Conservation (phyloP, 2,797 vertebrate species). For the Varecia variegata region DNA sequence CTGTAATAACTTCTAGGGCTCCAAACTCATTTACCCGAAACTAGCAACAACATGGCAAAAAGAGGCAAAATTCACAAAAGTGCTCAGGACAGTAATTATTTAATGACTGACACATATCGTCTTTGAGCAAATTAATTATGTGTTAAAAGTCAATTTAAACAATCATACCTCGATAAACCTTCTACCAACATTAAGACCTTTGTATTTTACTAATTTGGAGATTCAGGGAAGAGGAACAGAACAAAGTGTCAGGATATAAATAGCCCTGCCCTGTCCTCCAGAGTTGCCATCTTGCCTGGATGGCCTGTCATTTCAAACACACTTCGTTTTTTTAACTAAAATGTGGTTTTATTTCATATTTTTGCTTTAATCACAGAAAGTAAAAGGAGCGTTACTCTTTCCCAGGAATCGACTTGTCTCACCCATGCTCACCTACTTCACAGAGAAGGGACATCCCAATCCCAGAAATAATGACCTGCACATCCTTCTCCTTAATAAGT, state of each 20-base stretch:
- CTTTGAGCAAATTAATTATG: neutral
- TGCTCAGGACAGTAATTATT: neutral
- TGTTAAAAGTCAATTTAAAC: neutral
- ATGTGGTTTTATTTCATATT: neutral
- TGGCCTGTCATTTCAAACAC: neutral
- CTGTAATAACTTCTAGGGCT: conserved; percentile 90
- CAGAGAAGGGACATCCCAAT: neutral
- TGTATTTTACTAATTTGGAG: neutral
- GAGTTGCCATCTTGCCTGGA: neutral
- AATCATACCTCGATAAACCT: neutral
- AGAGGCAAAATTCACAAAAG: neutral
- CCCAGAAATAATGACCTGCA: neutral
- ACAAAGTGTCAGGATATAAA: too few relatives aligned
- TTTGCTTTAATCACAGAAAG: neutral
- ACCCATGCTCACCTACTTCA: neutral
- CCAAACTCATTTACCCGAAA: conserved; percentile 92
- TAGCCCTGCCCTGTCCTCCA: neutral
- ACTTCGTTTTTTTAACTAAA: neutral
- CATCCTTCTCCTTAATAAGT: neutral
- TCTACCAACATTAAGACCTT: neutral
- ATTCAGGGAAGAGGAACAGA: neutral
- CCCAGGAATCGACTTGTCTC: neutral
- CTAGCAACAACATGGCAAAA: conserved; percentile 75
- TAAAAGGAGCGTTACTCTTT: neutral
- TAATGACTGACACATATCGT: neutral